Evolutionary conservation across 2,888 invertebrate species (phyloP).

Genomic region (Autographa pulchrina): DNA sequence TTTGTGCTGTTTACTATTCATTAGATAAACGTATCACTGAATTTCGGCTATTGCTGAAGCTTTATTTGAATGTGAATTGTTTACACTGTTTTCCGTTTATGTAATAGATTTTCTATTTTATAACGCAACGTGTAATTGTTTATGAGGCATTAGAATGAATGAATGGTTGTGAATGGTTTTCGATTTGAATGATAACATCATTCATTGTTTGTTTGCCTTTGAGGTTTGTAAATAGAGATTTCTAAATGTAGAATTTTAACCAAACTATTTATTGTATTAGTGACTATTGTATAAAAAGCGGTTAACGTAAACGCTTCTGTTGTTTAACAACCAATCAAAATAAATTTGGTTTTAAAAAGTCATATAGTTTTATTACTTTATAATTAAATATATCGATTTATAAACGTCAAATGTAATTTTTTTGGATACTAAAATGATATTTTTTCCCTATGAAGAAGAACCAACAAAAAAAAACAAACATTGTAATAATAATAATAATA

Average conservation of each 20-base stretch:
- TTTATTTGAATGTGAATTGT: not conserved
- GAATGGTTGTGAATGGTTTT: not conserved
- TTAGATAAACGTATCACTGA: not conserved
- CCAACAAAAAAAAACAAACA: too few species aligned
- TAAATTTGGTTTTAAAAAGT: too few species aligned
- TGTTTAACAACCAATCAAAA: too few species aligned
- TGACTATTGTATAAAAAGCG: too few species aligned
- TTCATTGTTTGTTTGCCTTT: not conserved
- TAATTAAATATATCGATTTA: too few species aligned
- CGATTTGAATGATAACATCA: not conserved
- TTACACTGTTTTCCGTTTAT: not conserved
- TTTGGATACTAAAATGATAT: too few species aligned
- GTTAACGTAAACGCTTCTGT: too few species aligned
- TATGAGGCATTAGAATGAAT: not conserved
- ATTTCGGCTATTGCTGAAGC: not conserved
- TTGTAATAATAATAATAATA: too few species aligned
- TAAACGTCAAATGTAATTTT: too few species aligned
- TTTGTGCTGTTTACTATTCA: constrained; percentile 26
- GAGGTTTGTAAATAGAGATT: not conserved
- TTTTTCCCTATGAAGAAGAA: too few species aligned
- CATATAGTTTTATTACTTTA: too few species aligned
- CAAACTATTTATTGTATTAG: too few species aligned
- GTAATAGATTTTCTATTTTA: not conserved
- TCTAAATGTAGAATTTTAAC: not conserved
- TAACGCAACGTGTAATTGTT: not conserved